phyloP scores from a whole-genome alignment of 2,797 vertebrate species.

The Diglossa cyanea region DNA sequence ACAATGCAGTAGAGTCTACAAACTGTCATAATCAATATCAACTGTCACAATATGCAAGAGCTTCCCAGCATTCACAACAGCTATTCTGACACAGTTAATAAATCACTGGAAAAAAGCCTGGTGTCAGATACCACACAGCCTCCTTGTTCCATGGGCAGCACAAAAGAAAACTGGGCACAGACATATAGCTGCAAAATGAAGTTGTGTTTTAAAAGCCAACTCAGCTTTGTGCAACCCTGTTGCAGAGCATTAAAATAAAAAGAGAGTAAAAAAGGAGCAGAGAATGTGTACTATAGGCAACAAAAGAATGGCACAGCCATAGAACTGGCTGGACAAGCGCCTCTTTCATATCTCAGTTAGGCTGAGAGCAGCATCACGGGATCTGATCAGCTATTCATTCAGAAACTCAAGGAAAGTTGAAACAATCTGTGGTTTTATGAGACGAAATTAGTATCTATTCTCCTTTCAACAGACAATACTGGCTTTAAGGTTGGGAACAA shows the following conservation, averaged over 20 bases:
- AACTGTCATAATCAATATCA: slow-evolving; percentile 74
- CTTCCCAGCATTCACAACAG: slow-evolving; percentile 66
- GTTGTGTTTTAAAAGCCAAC: slow-evolving; percentile 18
- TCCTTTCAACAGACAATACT: background rate
- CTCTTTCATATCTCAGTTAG: slow-evolving; percentile 8
- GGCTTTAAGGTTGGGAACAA: background rate
- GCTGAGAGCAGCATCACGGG: slow-evolving; percentile 1
- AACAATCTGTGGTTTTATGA: slow-evolving; percentile 49
- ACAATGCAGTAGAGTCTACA: slow-evolving; percentile 54
- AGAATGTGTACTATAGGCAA: background rate
- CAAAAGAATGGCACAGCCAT: background rate
- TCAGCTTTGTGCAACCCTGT: background rate
- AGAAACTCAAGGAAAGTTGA: slow-evolving; percentile 34
- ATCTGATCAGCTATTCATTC: slow-evolving; percentile 26
- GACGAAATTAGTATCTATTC: slow-evolving; percentile 53
- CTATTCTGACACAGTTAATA: slow-evolving; percentile 73
- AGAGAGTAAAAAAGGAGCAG: slow-evolving; percentile 15
- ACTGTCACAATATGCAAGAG: slow-evolving; percentile 61
- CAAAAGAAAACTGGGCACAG: slow-evolving; percentile 51
- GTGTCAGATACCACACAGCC: slow-evolving; percentile 59
- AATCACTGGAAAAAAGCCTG: slow-evolving; percentile 72
- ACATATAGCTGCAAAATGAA: slow-evolving; percentile 38
- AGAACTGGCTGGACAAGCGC: background rate
- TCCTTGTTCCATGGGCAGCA: slow-evolving; percentile 37
- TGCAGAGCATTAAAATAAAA: slow-evolving; percentile 31